Percentiles rank a stretch among this genome's conserved stretches.
Conservation (phyloP, 2,888 invertebrate genomes). For the Conchocele bisecta region DNA sequence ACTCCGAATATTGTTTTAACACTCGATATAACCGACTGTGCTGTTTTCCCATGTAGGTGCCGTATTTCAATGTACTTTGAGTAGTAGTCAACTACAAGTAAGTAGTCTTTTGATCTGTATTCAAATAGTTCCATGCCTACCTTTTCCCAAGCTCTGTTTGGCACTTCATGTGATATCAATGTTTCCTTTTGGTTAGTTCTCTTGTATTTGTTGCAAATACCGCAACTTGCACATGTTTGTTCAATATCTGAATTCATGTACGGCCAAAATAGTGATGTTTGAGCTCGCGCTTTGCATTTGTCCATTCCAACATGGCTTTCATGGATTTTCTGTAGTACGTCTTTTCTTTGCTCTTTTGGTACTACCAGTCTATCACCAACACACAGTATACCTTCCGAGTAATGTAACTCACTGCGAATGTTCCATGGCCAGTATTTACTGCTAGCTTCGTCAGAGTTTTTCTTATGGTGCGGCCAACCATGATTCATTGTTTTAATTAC, state of each 20-base stretch:
- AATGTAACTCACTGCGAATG: constrained; percentile 23
- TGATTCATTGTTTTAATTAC: not conserved
- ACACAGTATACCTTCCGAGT: constrained; percentile 9
- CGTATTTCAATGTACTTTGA: constrained; percentile 56
- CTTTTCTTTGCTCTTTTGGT: not conserved
- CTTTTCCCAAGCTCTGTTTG: constrained; percentile 46
- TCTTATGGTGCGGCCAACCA: constrained; percentile 25
- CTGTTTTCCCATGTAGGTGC: constrained; percentile 41
- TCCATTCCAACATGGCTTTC: constrained; percentile 31
- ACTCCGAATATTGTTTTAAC: constrained; percentile 49
- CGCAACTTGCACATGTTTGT: constrained; percentile 3
- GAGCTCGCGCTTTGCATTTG: constrained; percentile 1
- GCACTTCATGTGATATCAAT: constrained; percentile 19
- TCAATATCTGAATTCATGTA: constrained; percentile 28
- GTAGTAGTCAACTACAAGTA: constrained; percentile 57
- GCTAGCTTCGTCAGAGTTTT: not conserved
- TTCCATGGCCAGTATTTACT: constrained; percentile 17
- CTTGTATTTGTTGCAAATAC: constrained; percentile 9
- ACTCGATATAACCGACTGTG: constrained; percentile 22
- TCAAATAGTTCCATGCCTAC: constrained; percentile 47
- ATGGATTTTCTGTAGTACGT: constrained; percentile 22
- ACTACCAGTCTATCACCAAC: constrained; percentile 24
- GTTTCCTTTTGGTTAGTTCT: constrained; percentile 11
- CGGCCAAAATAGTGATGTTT: constrained; percentile 11
- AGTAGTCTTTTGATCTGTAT: constrained; percentile 31